These are phyloP conservation scores for Heterodera carotae DNA, from an alignment of 1,140 invertebrate species.

Conservation along the genomic window DNA sequence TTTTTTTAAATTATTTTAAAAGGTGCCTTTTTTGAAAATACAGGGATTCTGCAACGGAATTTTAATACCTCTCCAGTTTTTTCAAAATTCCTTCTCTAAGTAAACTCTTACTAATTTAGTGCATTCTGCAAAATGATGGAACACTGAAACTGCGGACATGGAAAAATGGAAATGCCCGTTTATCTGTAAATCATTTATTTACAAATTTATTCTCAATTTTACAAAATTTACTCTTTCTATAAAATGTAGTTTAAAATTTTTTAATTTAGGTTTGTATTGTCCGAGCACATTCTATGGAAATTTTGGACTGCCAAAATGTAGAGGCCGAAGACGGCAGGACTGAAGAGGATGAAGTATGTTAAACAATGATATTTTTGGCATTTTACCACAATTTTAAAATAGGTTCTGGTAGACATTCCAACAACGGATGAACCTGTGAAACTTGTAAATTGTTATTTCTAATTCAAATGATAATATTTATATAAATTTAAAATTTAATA, in stretches of 20 bases:
- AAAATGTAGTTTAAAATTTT: background rate
- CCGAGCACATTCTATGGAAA: conserved; percentile 42
- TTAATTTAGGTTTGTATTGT: conserved; percentile 45
- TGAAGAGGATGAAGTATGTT: conserved; percentile 17
- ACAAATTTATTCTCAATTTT: background rate
- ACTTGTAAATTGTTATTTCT: conserved; percentile 38
- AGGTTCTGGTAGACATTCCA: conserved; percentile 54
- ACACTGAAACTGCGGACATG: conserved; percentile 49
- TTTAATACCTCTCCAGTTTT: no score
- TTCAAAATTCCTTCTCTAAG: no score
- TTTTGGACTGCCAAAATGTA: conserved; percentile 55
- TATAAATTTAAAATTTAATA: no score
- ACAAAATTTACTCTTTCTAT: no score
- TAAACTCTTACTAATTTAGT: background rate
- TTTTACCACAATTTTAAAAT: conserved; percentile 1
- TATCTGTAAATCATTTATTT: background rate
- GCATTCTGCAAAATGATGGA: conserved; percentile 13
- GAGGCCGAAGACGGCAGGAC: conserved; percentile 15
- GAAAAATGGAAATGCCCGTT: conserved; percentile 46
- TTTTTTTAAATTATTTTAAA: conserved; percentile 23
- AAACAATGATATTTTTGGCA: background rate
- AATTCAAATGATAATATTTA: no score
- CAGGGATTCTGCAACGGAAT: no score
- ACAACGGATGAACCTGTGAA: conserved; percentile 54
- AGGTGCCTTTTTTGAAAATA: no score